These are phyloP conservation scores for Microplitis mediator DNA, from an alignment of 1,140 invertebrate species.

Conservation along the genomic window DNA sequence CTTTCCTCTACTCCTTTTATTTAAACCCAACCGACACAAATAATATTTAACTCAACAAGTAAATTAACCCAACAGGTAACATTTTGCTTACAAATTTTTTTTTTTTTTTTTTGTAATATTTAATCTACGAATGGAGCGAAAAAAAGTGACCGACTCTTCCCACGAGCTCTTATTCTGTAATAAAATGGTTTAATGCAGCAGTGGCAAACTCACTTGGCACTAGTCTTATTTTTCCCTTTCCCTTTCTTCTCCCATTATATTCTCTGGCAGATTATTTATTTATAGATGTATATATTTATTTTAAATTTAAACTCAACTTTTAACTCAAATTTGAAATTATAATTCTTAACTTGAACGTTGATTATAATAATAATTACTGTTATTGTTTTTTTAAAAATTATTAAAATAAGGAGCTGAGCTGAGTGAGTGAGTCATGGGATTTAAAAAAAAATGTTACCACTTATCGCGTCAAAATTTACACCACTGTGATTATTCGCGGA, in stretches of 20 bases:
- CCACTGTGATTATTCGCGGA: no score
- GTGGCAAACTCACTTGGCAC: background rate
- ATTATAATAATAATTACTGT: no score
- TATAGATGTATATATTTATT: constrained; percentile 22
- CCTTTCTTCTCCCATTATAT: background rate
- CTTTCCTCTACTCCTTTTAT: background rate
- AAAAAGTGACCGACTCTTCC: background rate
- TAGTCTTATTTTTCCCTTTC: constrained; percentile 27
- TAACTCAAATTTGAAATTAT: no score
- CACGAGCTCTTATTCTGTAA: background rate
- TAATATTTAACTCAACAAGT: background rate
- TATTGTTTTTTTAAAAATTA: no score
- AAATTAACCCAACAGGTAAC: no score
- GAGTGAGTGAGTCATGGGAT: no score
- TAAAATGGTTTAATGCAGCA: constrained; percentile 19
- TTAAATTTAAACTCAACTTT: no score
- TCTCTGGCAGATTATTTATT: constrained; percentile 24
- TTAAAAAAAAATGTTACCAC: no score
- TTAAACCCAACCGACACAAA: background rate
- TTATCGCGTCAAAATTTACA: no score
- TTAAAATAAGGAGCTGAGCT: no score
- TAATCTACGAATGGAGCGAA: background rate
- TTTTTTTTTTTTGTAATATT: background rate
- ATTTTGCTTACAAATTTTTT: background rate
- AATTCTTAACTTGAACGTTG: no score